Conservation (phyloP, 2,797 vertebrate genomes). For the Scyliorhinus canicula region DNA sequence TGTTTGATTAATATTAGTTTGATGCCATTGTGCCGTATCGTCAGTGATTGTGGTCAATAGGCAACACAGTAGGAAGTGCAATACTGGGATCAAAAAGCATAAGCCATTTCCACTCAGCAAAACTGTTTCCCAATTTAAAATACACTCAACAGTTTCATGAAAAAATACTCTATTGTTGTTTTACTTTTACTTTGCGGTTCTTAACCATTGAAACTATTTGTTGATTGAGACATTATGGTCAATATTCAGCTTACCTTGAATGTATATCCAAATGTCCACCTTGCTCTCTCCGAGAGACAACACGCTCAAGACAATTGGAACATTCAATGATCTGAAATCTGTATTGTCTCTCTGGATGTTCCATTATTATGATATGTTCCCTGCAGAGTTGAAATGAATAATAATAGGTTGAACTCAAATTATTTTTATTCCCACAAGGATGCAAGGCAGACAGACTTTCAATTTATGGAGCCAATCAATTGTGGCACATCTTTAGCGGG, state of each 20-base stretch:
- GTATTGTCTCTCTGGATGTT: neutral
- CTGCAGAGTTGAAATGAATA: neutral
- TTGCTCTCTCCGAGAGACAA: neutral
- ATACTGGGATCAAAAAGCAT: neutral
- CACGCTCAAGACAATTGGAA: neutral
- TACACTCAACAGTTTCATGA: neutral
- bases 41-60: neutral
- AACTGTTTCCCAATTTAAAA: neutral
- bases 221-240: neutral
- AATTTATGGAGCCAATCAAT: constrained; percentile 79
- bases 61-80: neutral
- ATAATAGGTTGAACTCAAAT: neutral
- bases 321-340: neutral
- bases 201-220: neutral
- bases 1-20: neutral
- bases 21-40: neutral
- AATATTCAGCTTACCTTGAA: neutral
- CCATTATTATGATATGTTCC: neutral
- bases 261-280: neutral
- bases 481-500: constrained; percentile 86
- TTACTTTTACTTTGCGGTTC: neutral
- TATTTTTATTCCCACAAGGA: constrained; percentile 61
- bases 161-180: neutral
- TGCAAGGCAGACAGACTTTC: constrained; percentile 75
- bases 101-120: neutral